These are phyloP conservation scores for Drosophila borealis DNA, from an alignment of 2,888 invertebrate genomes.

Conservation along the genomic window DNA sequence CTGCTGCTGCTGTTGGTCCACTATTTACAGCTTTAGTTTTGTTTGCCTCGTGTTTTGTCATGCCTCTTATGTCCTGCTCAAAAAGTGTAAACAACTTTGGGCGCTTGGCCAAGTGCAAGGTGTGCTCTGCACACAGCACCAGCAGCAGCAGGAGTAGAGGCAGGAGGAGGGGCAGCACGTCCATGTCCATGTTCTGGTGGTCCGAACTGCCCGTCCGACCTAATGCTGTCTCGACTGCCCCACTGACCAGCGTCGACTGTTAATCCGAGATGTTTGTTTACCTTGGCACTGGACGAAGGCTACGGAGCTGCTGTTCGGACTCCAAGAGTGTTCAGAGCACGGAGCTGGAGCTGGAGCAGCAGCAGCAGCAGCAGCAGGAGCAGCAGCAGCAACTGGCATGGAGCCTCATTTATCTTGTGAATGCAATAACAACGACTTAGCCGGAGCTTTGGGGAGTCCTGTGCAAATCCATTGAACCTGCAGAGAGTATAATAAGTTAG, in stretches of 20 bases:
- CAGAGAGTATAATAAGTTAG: conserved; percentile 68
- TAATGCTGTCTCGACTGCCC: conserved; percentile 39
- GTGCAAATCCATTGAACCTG: conserved; percentile 75
- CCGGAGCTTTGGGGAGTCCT: conserved; percentile 65
- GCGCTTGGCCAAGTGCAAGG: conserved; percentile 77
- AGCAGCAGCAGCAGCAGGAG: conserved; percentile 6
- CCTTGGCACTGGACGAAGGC: conserved; percentile 62
- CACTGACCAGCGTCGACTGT: conserved; percentile 73
- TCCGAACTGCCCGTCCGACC: conserved; percentile 8
- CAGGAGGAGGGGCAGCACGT: conserved; percentile 34
- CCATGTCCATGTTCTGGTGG: conserved; percentile 25
- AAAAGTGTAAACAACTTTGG: conserved; percentile 83
- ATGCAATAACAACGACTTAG: conserved; percentile 82
- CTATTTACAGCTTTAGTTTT: conserved; percentile 71
- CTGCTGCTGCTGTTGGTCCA: conserved; percentile 52
- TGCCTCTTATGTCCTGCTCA: conserved; percentile 80
- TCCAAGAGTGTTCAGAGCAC: background rate
- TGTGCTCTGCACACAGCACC: conserved; percentile 45
- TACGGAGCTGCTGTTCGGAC: conserved; percentile 21
- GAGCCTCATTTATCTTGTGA: conserved; percentile 79
- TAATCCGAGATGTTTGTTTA: conserved; percentile 82
- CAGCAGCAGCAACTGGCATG: conserved; percentile 40
- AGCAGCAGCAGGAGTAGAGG: background rate
- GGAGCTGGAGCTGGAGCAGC: conserved; percentile 1
- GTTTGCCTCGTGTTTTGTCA: conserved; percentile 80